Conservation (phyloP, 2,113 vertebrate genomes). For the Callipepla californica region DNA sequence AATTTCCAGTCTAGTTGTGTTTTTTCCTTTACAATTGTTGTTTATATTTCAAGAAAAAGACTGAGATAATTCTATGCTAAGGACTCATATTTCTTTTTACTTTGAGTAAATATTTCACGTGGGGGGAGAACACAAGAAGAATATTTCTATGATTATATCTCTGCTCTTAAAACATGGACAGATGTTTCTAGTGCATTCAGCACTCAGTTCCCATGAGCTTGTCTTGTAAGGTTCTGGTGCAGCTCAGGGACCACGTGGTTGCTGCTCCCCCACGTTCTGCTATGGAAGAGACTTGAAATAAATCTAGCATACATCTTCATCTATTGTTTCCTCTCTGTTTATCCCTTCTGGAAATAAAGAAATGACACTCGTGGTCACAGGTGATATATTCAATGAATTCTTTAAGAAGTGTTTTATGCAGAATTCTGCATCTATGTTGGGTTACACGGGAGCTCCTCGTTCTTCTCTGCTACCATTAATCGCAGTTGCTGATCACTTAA, state of each 20-base stretch:
- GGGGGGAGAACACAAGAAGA: background rate
- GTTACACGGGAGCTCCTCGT: background rate
- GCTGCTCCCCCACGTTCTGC: background rate
- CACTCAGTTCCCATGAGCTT: background rate
- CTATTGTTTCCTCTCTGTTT: background rate
- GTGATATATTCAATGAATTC: background rate
- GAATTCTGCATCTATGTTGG: background rate
- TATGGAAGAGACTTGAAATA: background rate
- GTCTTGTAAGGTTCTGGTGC: rapidly evolving
- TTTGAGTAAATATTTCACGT: rapidly evolving
- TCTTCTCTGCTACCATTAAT: background rate
- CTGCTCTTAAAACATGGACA: background rate
- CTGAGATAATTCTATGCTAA: background rate
- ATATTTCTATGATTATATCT: background rate
- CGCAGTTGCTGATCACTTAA: background rate
- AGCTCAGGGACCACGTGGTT: background rate
- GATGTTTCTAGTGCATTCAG: background rate
- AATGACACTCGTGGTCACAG: background rate
- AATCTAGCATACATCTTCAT: background rate
- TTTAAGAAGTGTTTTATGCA: background rate
- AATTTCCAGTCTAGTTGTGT: background rate
- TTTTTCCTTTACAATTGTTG: background rate
- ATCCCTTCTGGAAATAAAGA: background rate
- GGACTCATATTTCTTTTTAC: background rate
- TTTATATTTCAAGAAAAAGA: background rate